Conservation (phyloP, 2,797 vertebrate genomes). For the Cynopterus sphinx region DNA sequence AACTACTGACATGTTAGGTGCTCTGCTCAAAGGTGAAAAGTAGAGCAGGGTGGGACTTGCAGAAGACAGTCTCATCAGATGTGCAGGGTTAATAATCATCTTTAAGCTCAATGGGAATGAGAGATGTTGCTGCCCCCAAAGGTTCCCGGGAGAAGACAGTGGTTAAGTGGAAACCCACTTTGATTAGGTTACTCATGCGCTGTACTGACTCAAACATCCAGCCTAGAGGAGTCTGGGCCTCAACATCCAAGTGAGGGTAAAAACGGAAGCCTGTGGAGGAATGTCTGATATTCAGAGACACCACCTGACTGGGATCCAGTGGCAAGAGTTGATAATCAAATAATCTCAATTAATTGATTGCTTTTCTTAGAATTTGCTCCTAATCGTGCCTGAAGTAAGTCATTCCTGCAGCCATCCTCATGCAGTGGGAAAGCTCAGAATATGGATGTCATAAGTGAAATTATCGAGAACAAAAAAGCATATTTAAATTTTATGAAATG, state of each 20-base stretch:
- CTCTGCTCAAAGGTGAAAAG: neutral
- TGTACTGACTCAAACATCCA: neutral
- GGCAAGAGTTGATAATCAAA: neutral
- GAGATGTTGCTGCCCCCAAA: neutral
- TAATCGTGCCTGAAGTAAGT: neutral
- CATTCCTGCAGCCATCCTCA: neutral
- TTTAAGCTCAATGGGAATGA: neutral
- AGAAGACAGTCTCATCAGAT: neutral
- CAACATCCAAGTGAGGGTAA: neutral
- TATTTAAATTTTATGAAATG: neutral
- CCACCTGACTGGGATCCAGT: neutral
- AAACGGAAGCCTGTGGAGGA: neutral
- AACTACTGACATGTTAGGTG: neutral
- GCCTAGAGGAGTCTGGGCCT: neutral
- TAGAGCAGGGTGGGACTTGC: neutral
- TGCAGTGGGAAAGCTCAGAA: neutral
- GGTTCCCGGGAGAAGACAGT: neutral
- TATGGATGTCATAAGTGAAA: neutral
- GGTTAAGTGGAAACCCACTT: neutral
- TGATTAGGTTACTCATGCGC: neutral
- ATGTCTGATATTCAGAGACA: neutral
- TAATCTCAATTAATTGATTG: neutral
- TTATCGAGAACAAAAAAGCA: neutral
- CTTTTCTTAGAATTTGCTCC: neutral
- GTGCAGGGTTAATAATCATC: neutral